Conservation (phyloP, 2,797 vertebrate genomes). For the Eulemur rubriventer region DNA sequence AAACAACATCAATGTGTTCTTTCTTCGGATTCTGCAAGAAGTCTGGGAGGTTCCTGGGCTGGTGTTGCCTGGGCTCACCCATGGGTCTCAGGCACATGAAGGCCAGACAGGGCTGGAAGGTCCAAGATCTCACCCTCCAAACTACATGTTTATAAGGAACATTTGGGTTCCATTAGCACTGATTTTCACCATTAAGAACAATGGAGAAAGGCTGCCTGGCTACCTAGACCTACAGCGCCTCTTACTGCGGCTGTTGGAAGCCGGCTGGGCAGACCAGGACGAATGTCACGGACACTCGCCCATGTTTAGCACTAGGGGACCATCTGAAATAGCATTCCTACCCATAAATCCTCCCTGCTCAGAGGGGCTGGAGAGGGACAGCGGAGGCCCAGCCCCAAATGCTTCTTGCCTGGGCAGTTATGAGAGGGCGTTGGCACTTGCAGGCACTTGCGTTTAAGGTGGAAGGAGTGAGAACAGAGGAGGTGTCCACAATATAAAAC, state of each 20-base stretch:
- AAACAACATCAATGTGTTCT: not conserved
- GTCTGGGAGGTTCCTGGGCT: no score
- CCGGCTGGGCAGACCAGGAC: not conserved
- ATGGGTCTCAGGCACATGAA: not conserved
- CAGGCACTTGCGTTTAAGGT: not conserved
- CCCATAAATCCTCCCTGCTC: not conserved
- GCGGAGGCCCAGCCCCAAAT: not conserved
- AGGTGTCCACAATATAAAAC: not conserved
- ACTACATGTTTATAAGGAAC: not conserved
- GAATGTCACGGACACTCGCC: not conserved
- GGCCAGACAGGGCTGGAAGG: not conserved
- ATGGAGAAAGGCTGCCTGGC: not conserved
- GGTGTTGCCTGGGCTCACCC: not conserved
- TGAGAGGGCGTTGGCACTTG: no score
- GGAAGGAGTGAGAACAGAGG: not conserved
- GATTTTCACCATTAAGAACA: not conserved
- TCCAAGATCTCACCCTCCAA: not conserved
- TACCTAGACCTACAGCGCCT: not conserved
- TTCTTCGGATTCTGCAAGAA: not conserved
- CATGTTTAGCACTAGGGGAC: no score
- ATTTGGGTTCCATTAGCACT: not conserved
- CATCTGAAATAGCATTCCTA: not conserved
- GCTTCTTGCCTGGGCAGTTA: not conserved
- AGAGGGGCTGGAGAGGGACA: not conserved
- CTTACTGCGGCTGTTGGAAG: not conserved